Percentiles rank a stretch among this genome's conserved stretches.
Evolutionary conservation across 2,888 invertebrate species (phyloP).

Genomic region (Andrena dorsata): DNA sequence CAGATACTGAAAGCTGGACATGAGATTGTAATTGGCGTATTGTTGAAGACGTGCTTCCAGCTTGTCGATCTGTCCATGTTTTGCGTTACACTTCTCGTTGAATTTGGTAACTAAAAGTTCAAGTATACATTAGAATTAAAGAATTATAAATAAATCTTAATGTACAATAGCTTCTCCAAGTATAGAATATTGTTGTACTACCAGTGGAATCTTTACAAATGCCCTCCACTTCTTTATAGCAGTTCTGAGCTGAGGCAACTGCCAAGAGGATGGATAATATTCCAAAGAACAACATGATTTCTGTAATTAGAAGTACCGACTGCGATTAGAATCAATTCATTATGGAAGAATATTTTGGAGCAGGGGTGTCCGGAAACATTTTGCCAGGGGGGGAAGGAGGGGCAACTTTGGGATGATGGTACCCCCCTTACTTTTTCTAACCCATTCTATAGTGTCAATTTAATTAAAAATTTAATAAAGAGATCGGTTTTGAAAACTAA

Average conservation of each 20-base stretch:
- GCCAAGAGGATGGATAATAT: constrained; percentile 86
- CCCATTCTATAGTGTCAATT: too few relatives aligned
- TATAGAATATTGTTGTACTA: constrained; percentile 46
- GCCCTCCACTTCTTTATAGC: constrained; percentile 87
- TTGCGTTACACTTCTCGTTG: constrained; percentile 87
- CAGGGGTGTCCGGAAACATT: too few relatives aligned
- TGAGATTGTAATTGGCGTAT: constrained; percentile 89
- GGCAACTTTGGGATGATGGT: too few relatives aligned
- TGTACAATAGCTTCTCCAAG: not conserved
- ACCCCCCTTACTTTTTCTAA: too few relatives aligned
- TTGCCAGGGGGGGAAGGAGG: too few relatives aligned
- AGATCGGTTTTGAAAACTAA: too few relatives aligned
- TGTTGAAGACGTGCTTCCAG: constrained; percentile 86
- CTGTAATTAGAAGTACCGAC: not conserved
- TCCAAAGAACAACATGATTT: constrained; percentile 88
- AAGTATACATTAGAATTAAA: not conserved
- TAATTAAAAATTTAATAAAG: too few relatives aligned
- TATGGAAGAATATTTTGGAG: not conserved
- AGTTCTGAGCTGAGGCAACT: constrained; percentile 87
- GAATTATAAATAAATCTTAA: not conserved
- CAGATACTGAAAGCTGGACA: constrained; percentile 91
- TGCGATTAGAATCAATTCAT: not conserved
- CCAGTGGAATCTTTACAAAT: constrained; percentile 86
- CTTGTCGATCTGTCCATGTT: constrained; percentile 87
- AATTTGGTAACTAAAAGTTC: constrained; percentile 66